A percentile compares a stretch with the other conserved stretches of the same genome.
phyloP scores from a whole-genome alignment of 2,113 vertebrate species.

The Neolamprologus sp. region DNA sequence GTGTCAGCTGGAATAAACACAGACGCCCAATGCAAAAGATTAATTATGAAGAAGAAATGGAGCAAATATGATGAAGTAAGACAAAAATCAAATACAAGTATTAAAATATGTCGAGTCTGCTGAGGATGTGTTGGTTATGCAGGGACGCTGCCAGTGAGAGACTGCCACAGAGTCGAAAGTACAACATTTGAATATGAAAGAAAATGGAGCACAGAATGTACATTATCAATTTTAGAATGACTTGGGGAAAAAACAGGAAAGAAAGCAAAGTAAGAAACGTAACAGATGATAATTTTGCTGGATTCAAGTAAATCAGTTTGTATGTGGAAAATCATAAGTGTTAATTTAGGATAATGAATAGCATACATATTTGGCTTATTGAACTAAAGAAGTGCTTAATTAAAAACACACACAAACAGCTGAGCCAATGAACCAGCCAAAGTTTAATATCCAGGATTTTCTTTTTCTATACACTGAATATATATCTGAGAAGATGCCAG shows the following conservation, averaged over 20 bases:
- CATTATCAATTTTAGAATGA: background rate
- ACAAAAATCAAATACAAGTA: background rate
- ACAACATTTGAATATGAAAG: background rate
- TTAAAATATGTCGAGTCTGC: background rate
- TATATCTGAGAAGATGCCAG: background rate
- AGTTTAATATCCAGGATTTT: background rate
- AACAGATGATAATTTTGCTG: background rate
- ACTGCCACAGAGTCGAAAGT: background rate
- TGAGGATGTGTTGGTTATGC: background rate
- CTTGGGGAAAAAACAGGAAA: background rate
- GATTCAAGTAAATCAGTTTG: background rate
- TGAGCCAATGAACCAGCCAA: background rate
- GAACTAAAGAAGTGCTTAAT: background rate
- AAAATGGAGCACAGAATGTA: background rate
- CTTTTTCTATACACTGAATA: background rate
- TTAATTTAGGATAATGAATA: background rate
- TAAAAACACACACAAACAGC: background rate
- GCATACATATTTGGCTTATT: background rate
- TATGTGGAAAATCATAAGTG: background rate
- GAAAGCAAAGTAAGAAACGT: background rate
- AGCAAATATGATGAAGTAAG: background rate
- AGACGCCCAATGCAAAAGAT: background rate
- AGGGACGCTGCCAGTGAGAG: background rate
- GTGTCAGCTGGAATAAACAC: background rate
- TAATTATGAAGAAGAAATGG: slow-evolving; percentile 22